phyloP scores from a whole-genome alignment of 2,888 invertebrate genomes.

The Eumacrocentrus americanus region DNA sequence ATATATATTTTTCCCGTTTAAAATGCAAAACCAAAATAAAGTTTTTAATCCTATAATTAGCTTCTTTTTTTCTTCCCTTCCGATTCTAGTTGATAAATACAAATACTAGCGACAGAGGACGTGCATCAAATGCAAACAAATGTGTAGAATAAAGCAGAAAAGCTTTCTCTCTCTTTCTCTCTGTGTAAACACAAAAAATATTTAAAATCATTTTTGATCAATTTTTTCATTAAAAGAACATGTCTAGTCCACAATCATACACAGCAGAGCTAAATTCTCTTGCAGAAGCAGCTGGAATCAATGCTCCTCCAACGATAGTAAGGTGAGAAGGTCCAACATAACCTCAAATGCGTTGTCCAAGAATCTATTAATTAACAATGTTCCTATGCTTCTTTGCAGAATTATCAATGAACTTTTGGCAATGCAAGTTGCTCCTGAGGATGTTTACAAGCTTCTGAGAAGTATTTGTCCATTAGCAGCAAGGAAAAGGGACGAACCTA shows the following conservation, averaged over 20 bases:
- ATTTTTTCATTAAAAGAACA: too few relatives aligned
- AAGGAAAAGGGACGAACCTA: too few relatives aligned
- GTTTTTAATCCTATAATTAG: constrained; percentile 48
- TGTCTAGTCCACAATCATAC: neutral
- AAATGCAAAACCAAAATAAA: constrained; percentile 58
- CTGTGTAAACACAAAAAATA: too few relatives aligned
- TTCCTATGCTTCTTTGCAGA: too few relatives aligned
- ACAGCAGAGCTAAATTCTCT: neutral
- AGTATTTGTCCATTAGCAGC: neutral
- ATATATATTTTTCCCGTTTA: constrained; percentile 57
- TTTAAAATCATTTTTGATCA: too few relatives aligned
- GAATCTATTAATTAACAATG: too few relatives aligned
- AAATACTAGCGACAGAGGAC: too few relatives aligned
- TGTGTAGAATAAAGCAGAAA: too few relatives aligned
- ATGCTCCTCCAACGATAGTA: neutral
- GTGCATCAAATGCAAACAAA: too few relatives aligned
- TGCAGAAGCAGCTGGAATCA: constrained; percentile 1
- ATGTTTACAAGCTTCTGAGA: neutral
- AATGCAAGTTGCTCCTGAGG: neutral
- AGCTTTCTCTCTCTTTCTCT: too few relatives aligned
- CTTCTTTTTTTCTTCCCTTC: neutral
- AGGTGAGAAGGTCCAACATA: neutral
- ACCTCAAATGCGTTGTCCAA: neutral
- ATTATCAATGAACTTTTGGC: neutral
- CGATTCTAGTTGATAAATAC: neutral